phyloP scores from a whole-genome alignment of 2,888 invertebrate species.

The Osedax frankpressi region DNA sequence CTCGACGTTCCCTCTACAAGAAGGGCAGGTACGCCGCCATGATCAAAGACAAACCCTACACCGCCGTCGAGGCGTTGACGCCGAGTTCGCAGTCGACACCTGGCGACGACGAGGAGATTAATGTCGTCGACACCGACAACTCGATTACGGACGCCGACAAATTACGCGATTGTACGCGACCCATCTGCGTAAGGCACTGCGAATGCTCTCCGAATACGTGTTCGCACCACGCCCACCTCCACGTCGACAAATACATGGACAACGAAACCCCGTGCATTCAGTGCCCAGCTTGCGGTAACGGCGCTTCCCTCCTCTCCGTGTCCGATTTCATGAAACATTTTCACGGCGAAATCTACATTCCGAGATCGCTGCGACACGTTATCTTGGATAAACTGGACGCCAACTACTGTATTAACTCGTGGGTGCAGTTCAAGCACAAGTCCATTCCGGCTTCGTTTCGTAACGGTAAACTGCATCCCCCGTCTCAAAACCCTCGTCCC shows the following conservation, averaged over 20 bases:
- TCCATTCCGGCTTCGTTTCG: no score
- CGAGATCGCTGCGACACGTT: not conserved
- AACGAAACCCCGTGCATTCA: not conserved
- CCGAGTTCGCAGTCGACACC: no score
- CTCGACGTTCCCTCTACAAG: not conserved
- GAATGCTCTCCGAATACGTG: no score
- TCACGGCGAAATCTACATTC: not conserved
- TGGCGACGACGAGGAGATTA: not conserved
- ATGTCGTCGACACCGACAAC: not conserved
- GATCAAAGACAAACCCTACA: not conserved
- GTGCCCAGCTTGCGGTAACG: not conserved
- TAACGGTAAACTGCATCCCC: no score
- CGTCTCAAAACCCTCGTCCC: no score
- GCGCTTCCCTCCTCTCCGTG: not conserved
- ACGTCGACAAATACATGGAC: not conserved
- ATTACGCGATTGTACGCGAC: no score
- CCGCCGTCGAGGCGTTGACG: not conserved
- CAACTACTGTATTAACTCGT: not conserved
- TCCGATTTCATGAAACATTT: not conserved
- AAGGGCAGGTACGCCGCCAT: constrained; percentile 6
- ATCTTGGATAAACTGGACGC: not conserved
- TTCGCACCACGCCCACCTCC: not conserved
- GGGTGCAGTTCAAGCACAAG: not conserved
- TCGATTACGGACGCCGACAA: no score
- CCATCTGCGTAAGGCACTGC: no score